phyloP scores from a whole-genome alignment of 2,888 invertebrate species.

The Plagiodera versicolora region DNA sequence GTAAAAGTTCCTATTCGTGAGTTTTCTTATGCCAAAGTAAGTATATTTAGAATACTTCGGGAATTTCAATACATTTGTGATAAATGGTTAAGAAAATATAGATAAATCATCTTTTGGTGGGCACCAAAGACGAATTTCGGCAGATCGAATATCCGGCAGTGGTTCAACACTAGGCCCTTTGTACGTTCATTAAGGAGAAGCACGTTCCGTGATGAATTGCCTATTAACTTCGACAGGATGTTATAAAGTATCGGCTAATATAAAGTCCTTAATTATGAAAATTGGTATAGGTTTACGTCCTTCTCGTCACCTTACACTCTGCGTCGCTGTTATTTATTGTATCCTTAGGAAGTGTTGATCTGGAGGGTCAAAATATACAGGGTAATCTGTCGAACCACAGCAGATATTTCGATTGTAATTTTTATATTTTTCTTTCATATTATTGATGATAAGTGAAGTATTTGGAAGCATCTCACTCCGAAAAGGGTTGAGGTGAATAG shows the following conservation, averaged over 20 bases:
- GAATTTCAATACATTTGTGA: too few relatives aligned
- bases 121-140: conserved; percentile 22
- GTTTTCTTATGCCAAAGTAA: too few relatives aligned
- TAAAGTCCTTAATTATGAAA: conserved; percentile 25
- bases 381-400: too few relatives aligned
- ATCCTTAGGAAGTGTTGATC: background rate
- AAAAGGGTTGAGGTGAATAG: too few relatives aligned
- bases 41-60: too few relatives aligned
- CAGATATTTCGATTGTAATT: too few relatives aligned
- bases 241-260: conserved; percentile 27
- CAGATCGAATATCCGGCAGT: conserved; percentile 25
- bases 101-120: conserved; percentile 1
- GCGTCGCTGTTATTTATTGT: background rate
- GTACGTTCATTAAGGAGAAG: conserved; percentile 26
- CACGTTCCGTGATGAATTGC: conserved; percentile 24
- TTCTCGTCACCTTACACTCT: conserved; percentile 5
- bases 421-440: too few relatives aligned
- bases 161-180: conserved; percentile 13
- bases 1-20: too few relatives aligned
- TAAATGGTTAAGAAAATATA: background rate
- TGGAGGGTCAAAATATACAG: too few relatives aligned
- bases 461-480: too few relatives aligned
- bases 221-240: conserved; percentile 26
- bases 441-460: too few relatives aligned
- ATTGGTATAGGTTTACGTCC: conserved; percentile 19